Percentiles rank a stretch among this genome's conserved stretches.
Evolutionary conservation across 1,140 invertebrate species (phyloP).

Genomic region (Odontomachus brunneus): DNA sequence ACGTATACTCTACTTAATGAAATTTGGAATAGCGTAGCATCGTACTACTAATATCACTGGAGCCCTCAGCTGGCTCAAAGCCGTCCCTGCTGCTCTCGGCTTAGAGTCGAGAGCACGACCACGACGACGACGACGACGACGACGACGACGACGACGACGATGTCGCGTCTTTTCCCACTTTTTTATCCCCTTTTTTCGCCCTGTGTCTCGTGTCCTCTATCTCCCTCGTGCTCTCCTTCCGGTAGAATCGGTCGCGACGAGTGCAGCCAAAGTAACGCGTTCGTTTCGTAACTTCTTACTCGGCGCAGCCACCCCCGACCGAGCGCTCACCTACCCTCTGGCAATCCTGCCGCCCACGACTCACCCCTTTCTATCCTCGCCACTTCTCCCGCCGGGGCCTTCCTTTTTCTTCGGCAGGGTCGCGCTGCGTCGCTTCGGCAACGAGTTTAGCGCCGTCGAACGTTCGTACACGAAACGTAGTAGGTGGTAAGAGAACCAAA

Average conservation of each 20-base stretch:
- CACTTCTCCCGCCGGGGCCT: slow-evolving; percentile 17
- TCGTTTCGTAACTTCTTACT: slow-evolving; percentile 61
- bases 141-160: background rate
- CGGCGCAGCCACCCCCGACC: background rate
- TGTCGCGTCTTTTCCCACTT: background rate
- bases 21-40: background rate
- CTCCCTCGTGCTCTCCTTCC: slow-evolving; percentile 8
- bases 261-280: slow-evolving; percentile 43
- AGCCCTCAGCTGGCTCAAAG: background rate
- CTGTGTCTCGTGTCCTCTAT: background rate
- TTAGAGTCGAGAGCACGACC: background rate
- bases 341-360: background rate
- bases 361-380: slow-evolving; percentile 16
- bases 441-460: slow-evolving; percentile 57
- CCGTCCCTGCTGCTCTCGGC: background rate
- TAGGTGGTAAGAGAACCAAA: no score
- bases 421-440: slow-evolving; percentile 33
- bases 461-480: slow-evolving; percentile 29
- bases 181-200: background rate
- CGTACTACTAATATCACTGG: background rate
- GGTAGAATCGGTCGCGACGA: slow-evolving; percentile 11
- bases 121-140: no score
- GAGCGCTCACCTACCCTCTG: background rate
- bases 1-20: slow-evolving; percentile 22
- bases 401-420: slow-evolving; percentile 48